These are phyloP conservation scores for Pteropus rufus DNA, from an alignment of 2,797 vertebrate species.

Conservation along the genomic window DNA sequence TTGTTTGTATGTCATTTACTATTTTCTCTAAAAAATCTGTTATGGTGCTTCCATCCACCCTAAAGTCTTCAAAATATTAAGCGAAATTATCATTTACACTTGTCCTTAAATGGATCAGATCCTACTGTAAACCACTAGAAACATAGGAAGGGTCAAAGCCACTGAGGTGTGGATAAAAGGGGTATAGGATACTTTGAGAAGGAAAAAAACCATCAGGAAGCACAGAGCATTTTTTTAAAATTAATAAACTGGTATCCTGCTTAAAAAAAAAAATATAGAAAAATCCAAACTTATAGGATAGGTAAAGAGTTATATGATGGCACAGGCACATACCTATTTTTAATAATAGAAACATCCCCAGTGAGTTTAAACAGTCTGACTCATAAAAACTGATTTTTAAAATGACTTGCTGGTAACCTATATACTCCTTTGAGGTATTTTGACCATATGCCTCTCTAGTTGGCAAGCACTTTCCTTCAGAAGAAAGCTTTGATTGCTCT, in stretches of 20 bases:
- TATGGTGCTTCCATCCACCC: not conserved
- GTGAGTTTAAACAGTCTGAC: not conserved
- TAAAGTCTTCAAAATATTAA: constrained; percentile 1
- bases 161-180: not conserved
- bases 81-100: not conserved
- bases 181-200: not conserved
- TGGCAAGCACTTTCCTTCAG: not conserved
- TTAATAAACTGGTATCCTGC: not conserved
- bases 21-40: not conserved
- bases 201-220: not conserved
- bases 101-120: constrained; percentile 3
- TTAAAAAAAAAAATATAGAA: not conserved
- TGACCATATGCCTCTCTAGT: not conserved
- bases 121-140: not conserved
- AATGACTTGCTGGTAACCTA: not conserved
- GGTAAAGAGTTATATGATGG: not conserved
- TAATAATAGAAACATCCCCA: not conserved
- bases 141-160: not conserved
- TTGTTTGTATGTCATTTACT: not conserved
- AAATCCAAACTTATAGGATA: not conserved
- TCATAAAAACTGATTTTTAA: not conserved
- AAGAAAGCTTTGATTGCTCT: not conserved
- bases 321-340: not conserved
- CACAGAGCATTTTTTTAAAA: not conserved
- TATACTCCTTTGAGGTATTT: not conserved